A percentile compares a stretch with the other conserved stretches of the same genome.
phyloP scores from a whole-genome alignment of 2,888 invertebrate species.

The Rotaria macrura region DNA sequence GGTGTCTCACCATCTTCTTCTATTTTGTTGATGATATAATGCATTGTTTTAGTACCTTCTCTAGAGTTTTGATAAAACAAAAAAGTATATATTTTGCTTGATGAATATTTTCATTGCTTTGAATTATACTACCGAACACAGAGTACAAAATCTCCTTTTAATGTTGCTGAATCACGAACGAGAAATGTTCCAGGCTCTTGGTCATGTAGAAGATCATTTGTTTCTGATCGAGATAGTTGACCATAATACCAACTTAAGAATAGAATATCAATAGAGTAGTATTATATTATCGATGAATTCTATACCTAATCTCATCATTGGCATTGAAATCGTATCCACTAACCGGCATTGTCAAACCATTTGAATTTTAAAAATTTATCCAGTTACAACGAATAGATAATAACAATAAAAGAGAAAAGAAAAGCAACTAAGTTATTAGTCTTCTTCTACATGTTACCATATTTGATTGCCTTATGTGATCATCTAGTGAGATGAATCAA shows the following conservation, averaged over 20 bases:
- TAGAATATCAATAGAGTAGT: slow-evolving; percentile 24
- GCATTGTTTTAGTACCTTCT: slow-evolving; percentile 86
- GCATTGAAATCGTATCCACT: not conserved
- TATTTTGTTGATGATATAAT: slow-evolving; percentile 90
- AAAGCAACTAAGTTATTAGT: no score
- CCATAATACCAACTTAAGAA: slow-evolving; percentile 86
- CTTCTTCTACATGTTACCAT: not conserved
- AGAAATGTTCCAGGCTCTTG: slow-evolving; percentile 77
- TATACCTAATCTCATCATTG: not conserved
- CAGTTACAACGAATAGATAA: not conserved
- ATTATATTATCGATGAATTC: not conserved
- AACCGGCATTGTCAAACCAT: not conserved
- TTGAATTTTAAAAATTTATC: not conserved
- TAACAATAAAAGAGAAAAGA: not conserved
- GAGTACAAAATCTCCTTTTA: slow-evolving; percentile 81
- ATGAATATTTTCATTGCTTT: not conserved
- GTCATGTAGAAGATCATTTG: slow-evolving; percentile 79
- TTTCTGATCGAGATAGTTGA: slow-evolving; percentile 77
- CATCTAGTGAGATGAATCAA: not conserved
- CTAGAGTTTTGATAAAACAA: slow-evolving; percentile 53
- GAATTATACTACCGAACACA: slow-evolving; percentile 71
- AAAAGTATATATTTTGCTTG: not conserved
- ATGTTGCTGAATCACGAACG: slow-evolving; percentile 81
- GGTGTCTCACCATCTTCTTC: slow-evolving; percentile 61
- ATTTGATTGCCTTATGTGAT: not conserved